phyloP scores from a whole-genome alignment of 2,113 vertebrate genomes.

The Mellivora capensis region DNA sequence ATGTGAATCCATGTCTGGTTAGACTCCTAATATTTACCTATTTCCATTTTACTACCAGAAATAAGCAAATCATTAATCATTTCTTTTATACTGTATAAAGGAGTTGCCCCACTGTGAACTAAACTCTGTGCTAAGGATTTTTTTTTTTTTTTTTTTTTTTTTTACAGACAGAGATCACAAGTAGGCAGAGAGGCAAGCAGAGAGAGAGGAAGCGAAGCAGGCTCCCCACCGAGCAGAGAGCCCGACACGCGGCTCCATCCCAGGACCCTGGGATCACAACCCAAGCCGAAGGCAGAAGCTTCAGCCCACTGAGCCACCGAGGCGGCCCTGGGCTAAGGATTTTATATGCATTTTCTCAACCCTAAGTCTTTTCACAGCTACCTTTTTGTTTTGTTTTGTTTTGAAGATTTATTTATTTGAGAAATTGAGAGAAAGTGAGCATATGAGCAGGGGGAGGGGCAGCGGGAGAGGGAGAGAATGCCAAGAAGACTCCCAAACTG shows the following conservation, averaged over 20 bases:
- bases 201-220: no score
- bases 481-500: neutral
- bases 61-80: neutral
- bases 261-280: no score
- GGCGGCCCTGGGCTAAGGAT: neutral
- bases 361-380: neutral
- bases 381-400: neutral
- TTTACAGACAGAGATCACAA: no score
- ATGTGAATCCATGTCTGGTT: neutral
- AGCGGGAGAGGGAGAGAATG: neutral
- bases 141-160: no score
- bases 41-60: neutral
- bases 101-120: neutral
- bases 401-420: neutral
- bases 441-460: neutral
- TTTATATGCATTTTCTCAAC: neutral
- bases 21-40: neutral
- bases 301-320: no score
- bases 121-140: neutral
- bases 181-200: no score
- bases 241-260: accelerated
- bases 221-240: no score
- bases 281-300: no score
- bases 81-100: neutral
- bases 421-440: neutral